These are phyloP conservation scores for Troides oblongomaculatus DNA, from an alignment of 2,888 invertebrate genomes.

Conservation along the genomic window DNA sequence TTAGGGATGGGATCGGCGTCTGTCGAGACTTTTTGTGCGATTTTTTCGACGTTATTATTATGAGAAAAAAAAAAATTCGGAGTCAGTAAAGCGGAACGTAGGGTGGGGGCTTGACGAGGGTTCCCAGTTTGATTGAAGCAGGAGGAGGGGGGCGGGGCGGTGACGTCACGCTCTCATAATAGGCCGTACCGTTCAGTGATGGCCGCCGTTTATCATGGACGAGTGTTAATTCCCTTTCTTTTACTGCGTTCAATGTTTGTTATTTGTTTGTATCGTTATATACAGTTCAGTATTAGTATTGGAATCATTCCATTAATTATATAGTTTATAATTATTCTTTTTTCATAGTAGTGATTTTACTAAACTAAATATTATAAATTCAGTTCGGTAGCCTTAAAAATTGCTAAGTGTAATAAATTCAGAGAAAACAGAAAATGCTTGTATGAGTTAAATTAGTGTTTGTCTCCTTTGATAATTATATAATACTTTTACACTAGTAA, in stretches of 20 bases:
- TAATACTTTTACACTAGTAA: too few relatives aligned
- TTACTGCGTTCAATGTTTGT: constrained; percentile 8
- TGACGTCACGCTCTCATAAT: constrained; percentile 80
- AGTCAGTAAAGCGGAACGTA: constrained; percentile 78
- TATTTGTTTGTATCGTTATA: background rate
- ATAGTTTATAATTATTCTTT: too few relatives aligned
- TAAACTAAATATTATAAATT: too few relatives aligned
- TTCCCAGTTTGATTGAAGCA: constrained; percentile 78
- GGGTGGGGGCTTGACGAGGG: constrained; percentile 79
- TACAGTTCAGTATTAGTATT: constrained; percentile 4
- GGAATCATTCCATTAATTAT: background rate
- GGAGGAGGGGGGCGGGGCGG: constrained; percentile 77
- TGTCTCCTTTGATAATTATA: too few relatives aligned
- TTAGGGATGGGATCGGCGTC: constrained; percentile 73
- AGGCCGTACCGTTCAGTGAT: constrained; percentile 78
- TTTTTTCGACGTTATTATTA: constrained; percentile 80
- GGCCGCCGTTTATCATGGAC: constrained; percentile 77
- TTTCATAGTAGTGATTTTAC: too few relatives aligned
- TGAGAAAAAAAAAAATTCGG: constrained; percentile 73
- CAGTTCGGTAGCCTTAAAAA: too few relatives aligned
- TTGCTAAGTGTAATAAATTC: too few relatives aligned
- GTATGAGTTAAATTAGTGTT: too few relatives aligned
- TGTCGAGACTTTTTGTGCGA: constrained; percentile 78
- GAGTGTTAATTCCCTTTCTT: constrained; percentile 54
- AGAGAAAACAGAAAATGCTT: too few relatives aligned